These are phyloP conservation scores for Oryzias sinensis DNA, from an alignment of 2,797 vertebrate species.

Conservation along the genomic window DNA sequence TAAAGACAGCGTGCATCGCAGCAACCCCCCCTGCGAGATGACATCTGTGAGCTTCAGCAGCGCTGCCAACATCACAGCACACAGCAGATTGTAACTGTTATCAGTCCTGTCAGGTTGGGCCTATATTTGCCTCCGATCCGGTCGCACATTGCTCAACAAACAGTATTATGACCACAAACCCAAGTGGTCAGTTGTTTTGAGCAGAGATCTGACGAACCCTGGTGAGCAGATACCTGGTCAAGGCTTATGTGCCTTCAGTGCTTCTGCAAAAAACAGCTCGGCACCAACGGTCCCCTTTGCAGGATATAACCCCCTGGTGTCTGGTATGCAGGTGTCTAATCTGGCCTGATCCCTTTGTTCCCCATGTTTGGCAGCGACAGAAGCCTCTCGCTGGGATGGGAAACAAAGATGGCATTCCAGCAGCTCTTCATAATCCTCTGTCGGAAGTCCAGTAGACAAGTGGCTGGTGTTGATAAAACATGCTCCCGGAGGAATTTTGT, in stretches of 20 bases:
- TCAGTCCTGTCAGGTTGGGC: slow-evolving; percentile 65
- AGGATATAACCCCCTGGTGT: slow-evolving; percentile 77
- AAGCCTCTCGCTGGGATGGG: slow-evolving; percentile 66
- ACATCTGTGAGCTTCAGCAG: slow-evolving; percentile 65
- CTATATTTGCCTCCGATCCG: slow-evolving; percentile 70
- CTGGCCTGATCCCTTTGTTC: slow-evolving; percentile 76
- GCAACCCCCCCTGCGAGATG: slow-evolving; percentile 57
- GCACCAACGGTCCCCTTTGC: slow-evolving; percentile 35
- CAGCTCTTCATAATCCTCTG: slow-evolving; percentile 77
- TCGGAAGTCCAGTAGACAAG: slow-evolving; percentile 77
- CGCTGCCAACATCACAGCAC: slow-evolving; percentile 69
- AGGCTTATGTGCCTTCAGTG: slow-evolving; percentile 28
- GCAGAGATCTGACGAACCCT: slow-evolving; percentile 44
- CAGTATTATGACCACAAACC: slow-evolving; percentile 37
- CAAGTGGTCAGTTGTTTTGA: slow-evolving; percentile 33
- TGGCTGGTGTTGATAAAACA: slow-evolving; percentile 78
- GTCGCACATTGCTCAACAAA: slow-evolving; percentile 44
- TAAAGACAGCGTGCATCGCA: slow-evolving; percentile 39
- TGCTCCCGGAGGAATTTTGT: slow-evolving; percentile 71
- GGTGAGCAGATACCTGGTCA: slow-evolving; percentile 39
- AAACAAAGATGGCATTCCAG: slow-evolving; percentile 75
- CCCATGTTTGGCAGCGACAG: slow-evolving; percentile 71
- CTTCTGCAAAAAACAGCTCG: slow-evolving; percentile 31
- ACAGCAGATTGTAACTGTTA: slow-evolving; percentile 74
- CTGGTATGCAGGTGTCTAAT: slow-evolving; percentile 80